These are phyloP conservation scores for Portevinia maculata DNA, from an alignment of 2,888 invertebrate species.

Conservation along the genomic window DNA sequence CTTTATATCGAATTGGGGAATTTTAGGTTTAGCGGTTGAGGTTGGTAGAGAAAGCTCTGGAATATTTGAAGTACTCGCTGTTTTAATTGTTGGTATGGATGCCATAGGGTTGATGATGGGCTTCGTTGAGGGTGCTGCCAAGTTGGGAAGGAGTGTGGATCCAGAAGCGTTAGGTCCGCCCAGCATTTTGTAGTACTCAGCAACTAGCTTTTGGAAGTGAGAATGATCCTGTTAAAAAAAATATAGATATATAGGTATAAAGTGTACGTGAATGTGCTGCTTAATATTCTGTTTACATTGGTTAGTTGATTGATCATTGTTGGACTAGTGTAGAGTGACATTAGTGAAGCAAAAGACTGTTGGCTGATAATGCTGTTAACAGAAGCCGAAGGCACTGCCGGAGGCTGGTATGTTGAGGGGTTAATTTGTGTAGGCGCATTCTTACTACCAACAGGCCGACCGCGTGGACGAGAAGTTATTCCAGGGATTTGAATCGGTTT, in stretches of 20 bases:
- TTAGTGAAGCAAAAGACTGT: slow-evolving; percentile 71
- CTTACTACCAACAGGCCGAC: slow-evolving; percentile 76
- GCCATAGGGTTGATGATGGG: slow-evolving; percentile 61
- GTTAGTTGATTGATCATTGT: slow-evolving; percentile 55
- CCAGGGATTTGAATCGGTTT: slow-evolving; percentile 77
- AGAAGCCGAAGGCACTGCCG: slow-evolving; percentile 47
- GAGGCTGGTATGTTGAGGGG: slow-evolving; percentile 31
- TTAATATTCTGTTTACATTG: slow-evolving; percentile 54
- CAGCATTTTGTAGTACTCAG: slow-evolving; percentile 76
- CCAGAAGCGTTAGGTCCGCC: slow-evolving; percentile 64
- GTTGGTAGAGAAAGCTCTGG: slow-evolving; percentile 14
- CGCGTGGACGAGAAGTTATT: slow-evolving; percentile 75
- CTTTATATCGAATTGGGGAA: slow-evolving; percentile 76
- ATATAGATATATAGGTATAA: not conserved
- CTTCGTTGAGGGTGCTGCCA: slow-evolving; percentile 64
- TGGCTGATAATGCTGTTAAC: slow-evolving; percentile 66
- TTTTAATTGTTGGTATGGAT: slow-evolving; percentile 72
- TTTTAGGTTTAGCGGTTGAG: slow-evolving; percentile 49
- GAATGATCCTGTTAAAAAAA: slow-evolving; percentile 67
- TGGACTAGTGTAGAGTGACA: slow-evolving; percentile 75
- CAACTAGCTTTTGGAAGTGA: slow-evolving; percentile 75
- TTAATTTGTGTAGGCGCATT: slow-evolving; percentile 51
- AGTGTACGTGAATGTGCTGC: not conserved
- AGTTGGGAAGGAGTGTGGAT: slow-evolving; percentile 48
- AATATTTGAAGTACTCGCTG: slow-evolving; percentile 44